phyloP scores from a whole-genome alignment of 1,140 invertebrate genomes.

The Cryptotermes secundus region DNA sequence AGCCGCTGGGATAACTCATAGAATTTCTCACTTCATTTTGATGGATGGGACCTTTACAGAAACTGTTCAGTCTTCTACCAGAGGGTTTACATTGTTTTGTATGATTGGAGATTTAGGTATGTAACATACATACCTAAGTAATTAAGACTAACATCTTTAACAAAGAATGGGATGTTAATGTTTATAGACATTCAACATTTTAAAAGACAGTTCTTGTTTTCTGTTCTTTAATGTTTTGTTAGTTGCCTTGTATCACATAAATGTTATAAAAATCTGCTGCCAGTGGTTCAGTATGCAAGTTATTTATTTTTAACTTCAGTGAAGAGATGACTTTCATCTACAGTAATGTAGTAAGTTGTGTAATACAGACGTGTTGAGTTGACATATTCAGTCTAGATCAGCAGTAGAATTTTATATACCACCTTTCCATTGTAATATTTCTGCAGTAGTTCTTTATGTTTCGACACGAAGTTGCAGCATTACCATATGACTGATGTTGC shows the following conservation, averaged over 20 bases:
- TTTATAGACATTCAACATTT: background rate
- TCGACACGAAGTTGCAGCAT: too few relatives aligned
- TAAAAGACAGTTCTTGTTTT: background rate
- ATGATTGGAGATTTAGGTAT: background rate
- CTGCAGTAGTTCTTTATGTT: too few relatives aligned
- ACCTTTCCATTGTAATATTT: too few relatives aligned
- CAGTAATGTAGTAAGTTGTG: too few relatives aligned
- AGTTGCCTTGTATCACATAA: background rate
- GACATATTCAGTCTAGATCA: too few relatives aligned
- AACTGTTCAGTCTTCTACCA: background rate
- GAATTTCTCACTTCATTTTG: background rate
- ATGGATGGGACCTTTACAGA: background rate
- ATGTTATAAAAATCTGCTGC: background rate
- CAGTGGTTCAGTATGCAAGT: too few relatives aligned
- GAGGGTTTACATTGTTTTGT: background rate
- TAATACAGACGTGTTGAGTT: too few relatives aligned
- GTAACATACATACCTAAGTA: background rate
- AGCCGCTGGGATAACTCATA: slow-evolving; percentile 44
- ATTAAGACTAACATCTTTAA: background rate
- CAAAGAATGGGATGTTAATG: background rate
- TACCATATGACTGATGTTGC: too few relatives aligned
- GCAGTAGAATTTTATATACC: too few relatives aligned
- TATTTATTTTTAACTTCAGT: too few relatives aligned
- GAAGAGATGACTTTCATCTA: too few relatives aligned
- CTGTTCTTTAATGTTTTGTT: background rate